Conservation (phyloP, 2,888 invertebrate genomes). For the Habroteleia sp. region DNA sequence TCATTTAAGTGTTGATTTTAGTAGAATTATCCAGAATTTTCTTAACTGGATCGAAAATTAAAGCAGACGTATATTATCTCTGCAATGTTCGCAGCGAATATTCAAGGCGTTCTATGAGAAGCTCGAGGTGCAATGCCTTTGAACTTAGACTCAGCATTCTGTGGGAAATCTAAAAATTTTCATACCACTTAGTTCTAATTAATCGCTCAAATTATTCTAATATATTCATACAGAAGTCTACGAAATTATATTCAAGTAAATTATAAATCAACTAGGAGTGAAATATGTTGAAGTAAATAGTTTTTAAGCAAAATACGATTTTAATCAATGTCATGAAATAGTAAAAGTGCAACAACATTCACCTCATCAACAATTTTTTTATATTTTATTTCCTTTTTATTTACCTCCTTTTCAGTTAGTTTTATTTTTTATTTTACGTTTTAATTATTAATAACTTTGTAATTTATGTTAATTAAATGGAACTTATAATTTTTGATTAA, state of each 20-base stretch:
- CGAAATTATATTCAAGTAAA: slow-evolving; percentile 12
- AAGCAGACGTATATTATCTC: slow-evolving; percentile 50
- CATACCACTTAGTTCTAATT: slow-evolving; percentile 34
- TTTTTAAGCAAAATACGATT: slow-evolving; percentile 38
- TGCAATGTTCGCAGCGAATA: slow-evolving; percentile 35
- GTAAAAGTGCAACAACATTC: slow-evolving; percentile 17
- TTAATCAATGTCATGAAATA: slow-evolving; percentile 40
- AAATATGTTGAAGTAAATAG: slow-evolving; percentile 21
- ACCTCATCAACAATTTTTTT: slow-evolving; percentile 29
- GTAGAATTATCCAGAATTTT: slow-evolving; percentile 36
- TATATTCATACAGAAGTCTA: slow-evolving; percentile 19
- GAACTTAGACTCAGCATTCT: slow-evolving; percentile 36
- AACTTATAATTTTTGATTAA: slow-evolving; percentile 45
- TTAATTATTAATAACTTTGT: no score
- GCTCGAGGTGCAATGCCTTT: slow-evolving; percentile 34
- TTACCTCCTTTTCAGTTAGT: no score
- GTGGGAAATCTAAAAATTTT: slow-evolving; percentile 26
- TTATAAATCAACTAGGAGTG: slow-evolving; percentile 11
- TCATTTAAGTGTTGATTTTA: slow-evolving; percentile 27
- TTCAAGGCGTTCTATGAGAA: slow-evolving; percentile 27
- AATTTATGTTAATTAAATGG: slow-evolving; percentile 27
- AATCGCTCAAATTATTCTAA: slow-evolving; percentile 38
- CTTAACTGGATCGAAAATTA: slow-evolving; percentile 45
- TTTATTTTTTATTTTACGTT: no score
- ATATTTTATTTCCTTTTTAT: slow-evolving; percentile 33